Base-by-base conservation (phyloP, 2,797 vertebrate genomes). In the Rhabdomys pumilio region DNA sequence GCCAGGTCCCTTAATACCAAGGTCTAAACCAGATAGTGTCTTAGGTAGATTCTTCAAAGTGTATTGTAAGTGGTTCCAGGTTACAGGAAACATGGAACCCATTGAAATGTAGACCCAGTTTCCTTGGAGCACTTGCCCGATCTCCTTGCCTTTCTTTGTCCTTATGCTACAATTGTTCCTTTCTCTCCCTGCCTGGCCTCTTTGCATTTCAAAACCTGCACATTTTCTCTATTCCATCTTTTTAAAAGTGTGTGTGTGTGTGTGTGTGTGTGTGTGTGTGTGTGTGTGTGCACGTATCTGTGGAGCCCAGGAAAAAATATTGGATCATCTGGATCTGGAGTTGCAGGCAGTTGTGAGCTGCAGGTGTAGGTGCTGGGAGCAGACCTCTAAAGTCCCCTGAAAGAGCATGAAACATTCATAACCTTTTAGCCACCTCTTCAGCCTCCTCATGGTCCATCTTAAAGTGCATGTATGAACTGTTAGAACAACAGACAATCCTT, bases 21-120 rank as follows among this genome's bases (percentile, higher is more conserved):
- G 73, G 83, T 87, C 47, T 75, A 89, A 95, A 15, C 86, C 85
- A 93, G 61, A 95, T 97, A 93, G 95, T 89, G 86, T 97, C 50
- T 91, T 91, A 34, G 53, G 73, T 85, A 92, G 55, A 79, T 53
- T 94, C 81, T 95, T 96, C 77, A 94, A 96, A 95, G 81, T 75
- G 17, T 77, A 61, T 69, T 97, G 94, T 95, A 91, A 87, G 93
- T 94, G 41, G 13, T 44, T 55, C 3, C 76, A 50, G 29, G 55
- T 95, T 84, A 94, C 34, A 82, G 63, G 76, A 95, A 95, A 89
- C 86, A 41, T 38, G 82, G 73, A 80, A 34, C 7, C 65, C 11
- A 79, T 4, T 94, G 83, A 91, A 95, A 83, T 84, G 44, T 61
- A 38, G 59, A 44, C 57, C 80, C 20, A 34, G 17, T 82, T 89